A percentile compares a stretch with the other conserved stretches of the same genome.
Evolutionary conservation across 2,113 vertebrate genomes (phyloP).

Genomic region (Xiphophorus hellerii): DNA sequence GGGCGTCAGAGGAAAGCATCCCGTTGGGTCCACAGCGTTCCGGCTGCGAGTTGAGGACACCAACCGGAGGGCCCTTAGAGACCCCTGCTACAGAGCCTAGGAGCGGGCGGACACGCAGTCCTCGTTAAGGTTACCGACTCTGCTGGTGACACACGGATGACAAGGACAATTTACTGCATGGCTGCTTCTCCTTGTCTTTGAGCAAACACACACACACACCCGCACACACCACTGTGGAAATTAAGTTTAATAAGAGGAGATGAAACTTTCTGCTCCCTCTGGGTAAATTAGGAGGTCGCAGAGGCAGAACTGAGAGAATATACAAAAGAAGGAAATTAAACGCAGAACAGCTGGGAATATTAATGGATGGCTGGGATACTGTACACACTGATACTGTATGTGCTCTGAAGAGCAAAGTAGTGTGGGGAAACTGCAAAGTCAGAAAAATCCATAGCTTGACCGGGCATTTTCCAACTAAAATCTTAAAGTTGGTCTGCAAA

Average conservation of each 20-base stretch:
- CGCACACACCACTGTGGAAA: conserved; percentile 38
- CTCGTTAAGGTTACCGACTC: conserved; percentile 59
- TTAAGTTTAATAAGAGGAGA: conserved; percentile 64
- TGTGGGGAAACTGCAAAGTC: conserved; percentile 11
- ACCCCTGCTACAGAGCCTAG: not conserved
- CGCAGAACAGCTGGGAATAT: conserved; percentile 45
- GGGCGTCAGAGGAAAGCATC: not conserved
- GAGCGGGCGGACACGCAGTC: conserved; percentile 29
- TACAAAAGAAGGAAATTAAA: conserved; percentile 53
- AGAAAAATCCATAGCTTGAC: not conserved
- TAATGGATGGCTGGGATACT: conserved; percentile 13
- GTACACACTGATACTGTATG: not conserved
- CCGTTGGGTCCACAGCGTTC: not conserved
- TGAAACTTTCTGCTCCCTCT: conserved; percentile 63
- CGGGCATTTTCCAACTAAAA: not conserved
- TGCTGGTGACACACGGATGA: conserved; percentile 57
- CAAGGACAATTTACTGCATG: conserved; percentile 67
- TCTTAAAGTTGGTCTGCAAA: not conserved
- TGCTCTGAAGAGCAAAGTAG: not conserved
- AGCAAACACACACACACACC: conserved; percentile 22
- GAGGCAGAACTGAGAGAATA: conserved; percentile 33
- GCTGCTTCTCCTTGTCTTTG: conserved; percentile 50
- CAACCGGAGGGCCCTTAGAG: conserved; percentile 30
- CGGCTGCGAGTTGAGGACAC: conserved; percentile 19
- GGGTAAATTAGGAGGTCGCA: conserved; percentile 63